A percentile compares a stretch with the other conserved stretches of the same genome.
phyloP scores from a whole-genome alignment of 2,888 invertebrate species.

The Caenorhabditis sp. region DNA sequence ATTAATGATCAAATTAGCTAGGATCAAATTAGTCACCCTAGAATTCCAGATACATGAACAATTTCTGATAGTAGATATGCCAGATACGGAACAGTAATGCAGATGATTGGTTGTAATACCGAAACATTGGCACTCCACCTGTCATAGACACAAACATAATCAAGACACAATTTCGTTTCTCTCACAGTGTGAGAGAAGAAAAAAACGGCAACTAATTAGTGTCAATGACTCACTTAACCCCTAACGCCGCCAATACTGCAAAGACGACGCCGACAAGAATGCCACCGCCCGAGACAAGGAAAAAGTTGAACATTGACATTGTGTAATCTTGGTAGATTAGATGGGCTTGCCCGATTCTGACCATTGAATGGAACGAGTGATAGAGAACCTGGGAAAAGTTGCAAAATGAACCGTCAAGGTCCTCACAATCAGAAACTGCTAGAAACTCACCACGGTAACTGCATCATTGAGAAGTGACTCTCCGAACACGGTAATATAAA shows the following conservation, averaged over 20 bases:
- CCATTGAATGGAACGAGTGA: conserved; percentile 76
- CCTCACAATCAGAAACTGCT: too few species aligned
- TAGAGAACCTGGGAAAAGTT: conserved; percentile 74
- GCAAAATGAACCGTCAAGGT: not conserved
- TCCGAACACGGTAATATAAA: conserved; percentile 96
- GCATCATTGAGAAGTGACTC: conserved; percentile 98
- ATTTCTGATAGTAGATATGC: conserved; percentile 97
- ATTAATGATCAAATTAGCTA: too few species aligned
- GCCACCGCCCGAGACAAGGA: conserved; percentile 78
- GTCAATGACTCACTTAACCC: conserved; percentile 74
- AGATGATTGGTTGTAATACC: conserved; percentile 97
- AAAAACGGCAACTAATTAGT: conserved; percentile 14
- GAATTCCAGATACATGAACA: conserved; percentile 97
- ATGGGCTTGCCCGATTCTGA: conserved; percentile 73
- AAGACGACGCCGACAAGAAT: conserved; percentile 76
- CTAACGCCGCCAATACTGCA: conserved; percentile 73
- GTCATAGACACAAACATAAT: conserved; percentile 29
- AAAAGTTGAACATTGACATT: conserved; percentile 71
- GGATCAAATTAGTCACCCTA: conserved; percentile 90
- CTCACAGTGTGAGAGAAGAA: not conserved
- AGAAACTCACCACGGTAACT: conserved; percentile 90
- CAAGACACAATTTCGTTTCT: too few species aligned
- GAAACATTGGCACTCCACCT: conserved; percentile 95
- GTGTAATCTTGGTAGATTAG: conserved; percentile 74
- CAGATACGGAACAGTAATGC: conserved; percentile 97